Conservation (phyloP, 2,797 vertebrate species). For the Parambassis ranga region DNA sequence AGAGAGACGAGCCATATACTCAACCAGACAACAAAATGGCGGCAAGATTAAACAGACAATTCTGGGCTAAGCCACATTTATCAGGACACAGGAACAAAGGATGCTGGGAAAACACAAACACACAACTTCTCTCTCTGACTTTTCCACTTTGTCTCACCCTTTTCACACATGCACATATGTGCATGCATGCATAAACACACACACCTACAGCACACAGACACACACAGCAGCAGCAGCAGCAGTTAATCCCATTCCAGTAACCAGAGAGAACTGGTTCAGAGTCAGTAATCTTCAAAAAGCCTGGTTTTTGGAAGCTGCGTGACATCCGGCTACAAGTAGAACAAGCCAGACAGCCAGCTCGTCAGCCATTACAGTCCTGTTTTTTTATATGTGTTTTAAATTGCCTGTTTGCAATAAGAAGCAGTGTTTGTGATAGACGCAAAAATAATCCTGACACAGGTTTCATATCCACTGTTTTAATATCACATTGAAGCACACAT, state of each 20-base stretch:
- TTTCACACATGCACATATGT: conserved; percentile 48
- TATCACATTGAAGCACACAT: neutral
- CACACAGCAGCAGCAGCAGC: conserved; percentile 38
- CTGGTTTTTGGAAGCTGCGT: conserved; percentile 74
- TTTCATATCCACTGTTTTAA: no score
- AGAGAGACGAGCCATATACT: conserved; percentile 45
- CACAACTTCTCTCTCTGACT: conserved; percentile 19
- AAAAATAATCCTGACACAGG: neutral
- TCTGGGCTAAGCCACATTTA: conserved; percentile 59
- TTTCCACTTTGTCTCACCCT: conserved; percentile 14
- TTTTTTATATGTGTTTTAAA: conserved; percentile 5
- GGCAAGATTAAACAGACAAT: conserved; percentile 72
- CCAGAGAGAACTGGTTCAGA: conserved; percentile 78
- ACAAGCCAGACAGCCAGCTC: conserved; percentile 35
- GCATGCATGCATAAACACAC: conserved; percentile 15
- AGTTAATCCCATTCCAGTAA: conserved; percentile 81
- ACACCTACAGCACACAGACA: conserved; percentile 14
- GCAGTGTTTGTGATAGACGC: neutral
- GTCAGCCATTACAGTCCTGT: conserved; percentile 7
- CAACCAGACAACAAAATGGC: conserved; percentile 76
- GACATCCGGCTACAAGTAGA: conserved; percentile 71
- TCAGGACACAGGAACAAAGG: conserved; percentile 67
- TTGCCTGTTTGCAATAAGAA: conserved; percentile 3
- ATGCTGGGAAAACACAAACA: conserved; percentile 50
- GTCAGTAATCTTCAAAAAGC: conserved; percentile 81